Evolutionary conservation across 1,140 invertebrate genomes (phyloP).

Genomic region (Rhagoletis pomonella): DNA sequence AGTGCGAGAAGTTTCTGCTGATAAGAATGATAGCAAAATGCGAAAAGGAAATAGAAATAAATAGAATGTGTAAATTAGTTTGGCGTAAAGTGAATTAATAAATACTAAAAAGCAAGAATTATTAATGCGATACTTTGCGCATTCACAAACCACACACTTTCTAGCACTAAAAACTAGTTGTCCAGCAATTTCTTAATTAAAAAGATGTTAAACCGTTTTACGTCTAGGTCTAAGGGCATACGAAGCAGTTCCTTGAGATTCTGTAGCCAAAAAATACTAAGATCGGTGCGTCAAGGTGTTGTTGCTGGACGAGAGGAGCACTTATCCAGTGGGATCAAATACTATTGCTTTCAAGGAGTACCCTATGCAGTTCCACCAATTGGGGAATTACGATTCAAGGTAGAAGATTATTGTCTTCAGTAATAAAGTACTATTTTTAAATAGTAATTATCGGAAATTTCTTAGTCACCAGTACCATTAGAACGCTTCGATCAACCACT

Average conservation of each 20-base stretch:
- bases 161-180: neutral
- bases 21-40: too few relatives aligned
- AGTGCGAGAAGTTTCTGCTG: too few relatives aligned
- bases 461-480: constrained; percentile 65
- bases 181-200: neutral
- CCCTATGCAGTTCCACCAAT: constrained; percentile 76
- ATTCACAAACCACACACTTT: neutral
- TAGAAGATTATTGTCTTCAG: constrained; percentile 59
- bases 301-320: constrained; percentile 63
- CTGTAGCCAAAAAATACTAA: too few relatives aligned
- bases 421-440: neutral
- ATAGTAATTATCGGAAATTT: neutral
- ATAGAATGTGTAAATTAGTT: neutral
- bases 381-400: constrained; percentile 75
- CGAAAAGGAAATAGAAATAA: neutral
- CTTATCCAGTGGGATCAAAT: constrained; percentile 71
- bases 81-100: neutral
- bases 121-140: neutral
- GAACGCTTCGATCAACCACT: constrained; percentile 61
- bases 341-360: constrained; percentile 75
- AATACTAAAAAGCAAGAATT: neutral
- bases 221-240: too few relatives aligned
- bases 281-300: constrained; percentile 65
- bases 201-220: neutral
- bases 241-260: too few relatives aligned